Percentiles rank a stretch among this genome's conserved stretches.
Conservation (phyloP, 92 coral and sea anemone species). For the Muricea muricata region DNA sequence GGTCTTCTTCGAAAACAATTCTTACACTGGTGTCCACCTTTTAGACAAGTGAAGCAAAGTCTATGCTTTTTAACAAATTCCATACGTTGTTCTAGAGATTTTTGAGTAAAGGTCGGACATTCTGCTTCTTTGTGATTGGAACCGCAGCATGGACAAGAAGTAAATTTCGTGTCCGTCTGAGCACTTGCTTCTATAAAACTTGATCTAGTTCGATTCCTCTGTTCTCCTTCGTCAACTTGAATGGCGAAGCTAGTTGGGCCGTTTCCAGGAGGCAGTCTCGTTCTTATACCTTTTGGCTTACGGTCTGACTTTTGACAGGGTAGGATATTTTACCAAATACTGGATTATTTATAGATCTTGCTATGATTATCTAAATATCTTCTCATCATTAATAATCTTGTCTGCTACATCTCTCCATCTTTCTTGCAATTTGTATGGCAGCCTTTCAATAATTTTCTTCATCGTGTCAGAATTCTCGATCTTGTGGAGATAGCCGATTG, state of each 20-base stretch:
- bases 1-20: too few species aligned
- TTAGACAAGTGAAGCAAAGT: too few species aligned
- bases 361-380: background rate
- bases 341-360: background rate
- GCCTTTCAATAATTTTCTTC: background rate
- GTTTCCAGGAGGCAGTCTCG: too few species aligned
- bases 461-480: background rate
- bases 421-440: background rate
- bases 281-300: background rate
- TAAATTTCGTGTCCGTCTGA: conserved; percentile 54
- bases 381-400: background rate
- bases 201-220: too few species aligned
- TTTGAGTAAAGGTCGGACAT: too few species aligned
- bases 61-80: too few species aligned
- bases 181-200: background rate
- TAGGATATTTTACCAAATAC: too few species aligned
- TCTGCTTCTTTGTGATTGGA: too few species aligned
- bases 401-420: background rate
- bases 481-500: background rate
- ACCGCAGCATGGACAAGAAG: too few species aligned
- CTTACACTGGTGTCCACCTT: too few species aligned
- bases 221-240: background rate
- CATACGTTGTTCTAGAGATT: too few species aligned
- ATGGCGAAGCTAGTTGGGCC: too few species aligned
- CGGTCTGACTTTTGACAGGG: background rate